A percentile compares a stretch with the other conserved stretches of the same genome.
Evolutionary conservation across 2,797 vertebrate species (phyloP).

Genomic region (Bothrops alternatus): DNA sequence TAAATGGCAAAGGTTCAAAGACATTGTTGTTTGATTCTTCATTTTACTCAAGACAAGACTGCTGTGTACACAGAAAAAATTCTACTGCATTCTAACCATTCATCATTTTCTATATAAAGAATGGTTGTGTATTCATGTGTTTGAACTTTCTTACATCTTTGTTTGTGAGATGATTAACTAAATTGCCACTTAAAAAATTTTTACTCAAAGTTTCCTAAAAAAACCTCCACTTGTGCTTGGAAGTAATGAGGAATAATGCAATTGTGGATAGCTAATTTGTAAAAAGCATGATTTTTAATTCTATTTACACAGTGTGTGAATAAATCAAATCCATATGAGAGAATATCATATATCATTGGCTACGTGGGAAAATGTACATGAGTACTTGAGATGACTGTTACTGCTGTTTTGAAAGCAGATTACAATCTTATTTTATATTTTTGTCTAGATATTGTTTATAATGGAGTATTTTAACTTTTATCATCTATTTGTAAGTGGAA

Average conservation of each 20-base stretch:
- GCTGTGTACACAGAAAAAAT: not conserved
- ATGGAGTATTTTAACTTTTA: not conserved
- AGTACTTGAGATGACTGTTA: not conserved
- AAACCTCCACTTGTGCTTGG: not conserved
- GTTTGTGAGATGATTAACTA: not conserved
- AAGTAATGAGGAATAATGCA: not conserved
- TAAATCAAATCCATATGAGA: not conserved
- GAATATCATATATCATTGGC: not conserved
- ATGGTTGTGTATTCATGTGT: not conserved
- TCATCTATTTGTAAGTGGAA: not conserved
- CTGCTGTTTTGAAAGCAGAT: not conserved
- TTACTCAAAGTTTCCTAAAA: not conserved
- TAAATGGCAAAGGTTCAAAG: slow-evolving; percentile 46
- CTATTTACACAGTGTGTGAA: not conserved
- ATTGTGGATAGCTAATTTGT: not conserved
- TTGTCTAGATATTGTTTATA: not conserved
- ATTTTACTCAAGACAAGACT: not conserved
- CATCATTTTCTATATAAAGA: not conserved
- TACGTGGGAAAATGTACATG: not conserved
- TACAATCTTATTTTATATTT: not conserved
- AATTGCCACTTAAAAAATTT: not conserved
- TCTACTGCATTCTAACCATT: not conserved
- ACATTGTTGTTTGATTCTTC: slow-evolving; percentile 6
- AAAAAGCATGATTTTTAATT: not conserved
- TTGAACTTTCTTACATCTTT: not conserved